A percentile compares a stretch with the other conserved stretches of the same genome.
Conservation (phyloP, 2,113 vertebrate genomes). For the Hymenochirus boettgeri region DNA sequence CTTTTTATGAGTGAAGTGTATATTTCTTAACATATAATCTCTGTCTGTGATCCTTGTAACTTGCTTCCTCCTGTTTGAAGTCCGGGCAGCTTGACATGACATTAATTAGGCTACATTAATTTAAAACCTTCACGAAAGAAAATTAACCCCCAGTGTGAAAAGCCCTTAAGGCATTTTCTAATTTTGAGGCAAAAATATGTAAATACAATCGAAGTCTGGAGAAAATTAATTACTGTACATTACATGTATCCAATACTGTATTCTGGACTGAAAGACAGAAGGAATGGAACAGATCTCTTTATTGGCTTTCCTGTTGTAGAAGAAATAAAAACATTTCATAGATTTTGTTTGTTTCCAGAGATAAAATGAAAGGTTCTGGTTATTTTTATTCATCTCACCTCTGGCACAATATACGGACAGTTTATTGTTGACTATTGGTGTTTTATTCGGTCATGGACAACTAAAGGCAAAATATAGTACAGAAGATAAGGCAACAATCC, state of each 20-base stretch:
- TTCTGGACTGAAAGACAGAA: conserved; percentile 15
- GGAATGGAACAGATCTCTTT: too few species aligned
- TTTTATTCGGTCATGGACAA: too few species aligned
- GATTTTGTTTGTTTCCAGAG: too few species aligned
- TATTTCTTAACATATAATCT: conserved; percentile 16
- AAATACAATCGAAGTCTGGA: conserved; percentile 31
- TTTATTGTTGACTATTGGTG: too few species aligned
- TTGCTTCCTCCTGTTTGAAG: conserved; percentile 70
- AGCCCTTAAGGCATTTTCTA: conserved; percentile 26
- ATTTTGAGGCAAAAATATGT: conserved; percentile 15
- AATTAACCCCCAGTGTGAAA: conserved; percentile 39
- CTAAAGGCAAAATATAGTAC: too few species aligned
- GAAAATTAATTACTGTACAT: conserved; percentile 36
- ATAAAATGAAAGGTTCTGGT: too few species aligned
- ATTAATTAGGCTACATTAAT: conserved; percentile 81
- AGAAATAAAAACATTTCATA: too few species aligned
- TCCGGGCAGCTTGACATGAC: conserved; percentile 80
- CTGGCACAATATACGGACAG: too few species aligned
- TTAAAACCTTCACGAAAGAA: conserved; percentile 69
- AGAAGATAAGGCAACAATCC: too few species aligned
- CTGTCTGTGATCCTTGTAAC: conserved; percentile 13
- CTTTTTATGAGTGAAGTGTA: conserved; percentile 8
- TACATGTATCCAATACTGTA: conserved; percentile 23
- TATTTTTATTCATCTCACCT: too few species aligned
- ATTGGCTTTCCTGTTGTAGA: too few species aligned